Evolutionary conservation across 2,888 invertebrate genomes (phyloP).

Genomic region (Lordiphosa fenestrarum): DNA sequence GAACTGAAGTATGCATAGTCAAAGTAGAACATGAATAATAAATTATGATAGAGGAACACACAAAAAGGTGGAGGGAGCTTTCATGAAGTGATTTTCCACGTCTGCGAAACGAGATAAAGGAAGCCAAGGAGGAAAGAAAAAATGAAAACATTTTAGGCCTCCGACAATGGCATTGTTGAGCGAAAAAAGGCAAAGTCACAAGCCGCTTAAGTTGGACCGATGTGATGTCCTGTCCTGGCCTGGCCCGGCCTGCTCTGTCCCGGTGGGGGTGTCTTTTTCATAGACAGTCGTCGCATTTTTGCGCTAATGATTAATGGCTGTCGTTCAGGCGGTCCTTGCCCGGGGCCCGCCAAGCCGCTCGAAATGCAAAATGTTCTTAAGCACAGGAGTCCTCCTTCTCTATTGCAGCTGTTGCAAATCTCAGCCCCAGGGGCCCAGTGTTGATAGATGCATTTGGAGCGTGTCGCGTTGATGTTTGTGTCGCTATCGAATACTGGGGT

Average conservation of each 20-base stretch:
- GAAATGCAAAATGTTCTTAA: slow-evolving; percentile 48
- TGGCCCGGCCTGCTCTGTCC: slow-evolving; percentile 17
- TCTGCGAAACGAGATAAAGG: slow-evolving; percentile 63
- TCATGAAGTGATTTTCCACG: slow-evolving; percentile 68
- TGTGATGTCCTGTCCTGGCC: slow-evolving; percentile 23
- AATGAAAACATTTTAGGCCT: slow-evolving; percentile 52
- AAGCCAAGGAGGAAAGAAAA: slow-evolving; percentile 1
- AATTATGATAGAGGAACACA: slow-evolving; percentile 52
- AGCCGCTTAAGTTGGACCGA: slow-evolving; percentile 54
- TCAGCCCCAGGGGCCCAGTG: slow-evolving; percentile 46
- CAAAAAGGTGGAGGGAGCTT: slow-evolving; percentile 19
- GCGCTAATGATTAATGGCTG: slow-evolving; percentile 72
- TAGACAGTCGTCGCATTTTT: slow-evolving; percentile 48
- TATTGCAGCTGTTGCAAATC: slow-evolving; percentile 70
- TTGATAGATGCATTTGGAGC: slow-evolving; percentile 64
- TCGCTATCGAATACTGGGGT: slow-evolving; percentile 21
- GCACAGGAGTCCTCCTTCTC: slow-evolving; percentile 1
- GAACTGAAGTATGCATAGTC: slow-evolving; percentile 18
- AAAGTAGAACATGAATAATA: slow-evolving; percentile 64
- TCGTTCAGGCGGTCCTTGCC: slow-evolving; percentile 32
- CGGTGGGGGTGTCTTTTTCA: slow-evolving; percentile 1
- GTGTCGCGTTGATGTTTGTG: slow-evolving; percentile 35
- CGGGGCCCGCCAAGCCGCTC: slow-evolving; percentile 38
- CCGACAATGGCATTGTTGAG: slow-evolving; percentile 54
- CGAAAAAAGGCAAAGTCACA: slow-evolving; percentile 40